Conservation (phyloP, 2,888 invertebrate genomes). For the Plagiodera versicolora region DNA sequence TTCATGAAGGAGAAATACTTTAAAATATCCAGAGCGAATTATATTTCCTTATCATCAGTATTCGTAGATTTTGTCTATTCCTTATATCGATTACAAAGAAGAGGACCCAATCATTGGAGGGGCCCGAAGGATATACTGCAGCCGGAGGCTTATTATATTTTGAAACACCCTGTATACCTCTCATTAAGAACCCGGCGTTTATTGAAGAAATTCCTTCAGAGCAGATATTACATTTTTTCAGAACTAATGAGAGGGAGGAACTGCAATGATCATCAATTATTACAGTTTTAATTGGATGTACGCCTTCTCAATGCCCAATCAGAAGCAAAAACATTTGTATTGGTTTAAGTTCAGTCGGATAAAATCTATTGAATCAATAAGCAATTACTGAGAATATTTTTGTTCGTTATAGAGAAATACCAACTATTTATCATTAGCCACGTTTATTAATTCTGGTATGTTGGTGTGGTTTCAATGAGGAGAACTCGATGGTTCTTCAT, state of each 20-base stretch:
- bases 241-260: conserved; percentile 23
- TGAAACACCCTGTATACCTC: no score
- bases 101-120: no score
- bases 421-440: background rate
- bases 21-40: no score
- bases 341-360: conserved; percentile 16
- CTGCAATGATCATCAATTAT: conserved; percentile 30
- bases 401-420: conserved; percentile 10
- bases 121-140: no score
- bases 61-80: no score
- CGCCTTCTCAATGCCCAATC: conserved; percentile 36
- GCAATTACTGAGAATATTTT: conserved; percentile 17
- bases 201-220: no score
- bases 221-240: background rate
- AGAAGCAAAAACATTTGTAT: conserved; percentile 27
- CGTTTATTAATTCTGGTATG: background rate
- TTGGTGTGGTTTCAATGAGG: background rate
- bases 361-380: conserved; percentile 18
- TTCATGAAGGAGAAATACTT: no score
- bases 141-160: no score
- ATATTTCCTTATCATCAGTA: no score
- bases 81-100: no score
- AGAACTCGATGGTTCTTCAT: background rate
- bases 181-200: no score
- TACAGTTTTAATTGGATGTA: conserved; percentile 37